These are phyloP conservation scores for Drosophila orosa DNA, from an alignment of 1,140 invertebrate species.

Conservation along the genomic window DNA sequence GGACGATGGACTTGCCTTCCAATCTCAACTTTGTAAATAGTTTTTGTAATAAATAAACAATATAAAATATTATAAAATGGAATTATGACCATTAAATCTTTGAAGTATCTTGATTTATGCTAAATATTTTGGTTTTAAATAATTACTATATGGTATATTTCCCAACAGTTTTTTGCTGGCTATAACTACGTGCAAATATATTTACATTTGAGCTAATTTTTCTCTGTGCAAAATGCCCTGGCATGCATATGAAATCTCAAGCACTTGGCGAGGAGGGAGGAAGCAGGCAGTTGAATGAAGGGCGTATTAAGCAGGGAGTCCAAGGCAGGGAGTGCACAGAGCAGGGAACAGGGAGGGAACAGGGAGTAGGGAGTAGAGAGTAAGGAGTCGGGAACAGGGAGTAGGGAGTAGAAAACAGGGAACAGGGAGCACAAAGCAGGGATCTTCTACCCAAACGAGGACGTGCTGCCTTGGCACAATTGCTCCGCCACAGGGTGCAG, in stretches of 20 bases:
- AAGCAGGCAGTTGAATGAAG: conserved; percentile 2
- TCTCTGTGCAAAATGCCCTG: conserved; percentile 9
- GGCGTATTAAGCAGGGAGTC: conserved; percentile 7
- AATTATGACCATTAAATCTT: too few species aligned
- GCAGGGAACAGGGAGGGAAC: neutral
- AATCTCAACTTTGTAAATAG: too few species aligned
- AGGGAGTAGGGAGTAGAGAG: neutral
- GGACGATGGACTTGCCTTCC: too few species aligned
- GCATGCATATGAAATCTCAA: conserved; percentile 40
- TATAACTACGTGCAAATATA: too few species aligned
- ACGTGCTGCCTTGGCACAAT: conserved; percentile 70
- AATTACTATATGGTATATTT: too few species aligned
- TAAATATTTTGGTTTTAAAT: too few species aligned
- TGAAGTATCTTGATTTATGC: too few species aligned
- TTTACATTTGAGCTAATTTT: too few species aligned
- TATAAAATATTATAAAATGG: too few species aligned
- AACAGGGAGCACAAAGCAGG: conserved; percentile 17
- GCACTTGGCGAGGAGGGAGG: conserved; percentile 31
- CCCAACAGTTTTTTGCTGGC: too few species aligned
- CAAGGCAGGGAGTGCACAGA: neutral
- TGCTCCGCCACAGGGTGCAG: conserved; percentile 79
- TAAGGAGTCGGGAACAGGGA: too few species aligned
- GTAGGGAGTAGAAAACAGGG: neutral
- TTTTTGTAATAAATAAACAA: too few species aligned
- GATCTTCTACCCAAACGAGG: conserved; percentile 59